Percentiles rank a stretch among this genome's conserved stretches.
These are phyloP conservation scores for Acleris cristana DNA, from an alignment of 2,888 invertebrate genomes.

Conservation along the genomic window DNA sequence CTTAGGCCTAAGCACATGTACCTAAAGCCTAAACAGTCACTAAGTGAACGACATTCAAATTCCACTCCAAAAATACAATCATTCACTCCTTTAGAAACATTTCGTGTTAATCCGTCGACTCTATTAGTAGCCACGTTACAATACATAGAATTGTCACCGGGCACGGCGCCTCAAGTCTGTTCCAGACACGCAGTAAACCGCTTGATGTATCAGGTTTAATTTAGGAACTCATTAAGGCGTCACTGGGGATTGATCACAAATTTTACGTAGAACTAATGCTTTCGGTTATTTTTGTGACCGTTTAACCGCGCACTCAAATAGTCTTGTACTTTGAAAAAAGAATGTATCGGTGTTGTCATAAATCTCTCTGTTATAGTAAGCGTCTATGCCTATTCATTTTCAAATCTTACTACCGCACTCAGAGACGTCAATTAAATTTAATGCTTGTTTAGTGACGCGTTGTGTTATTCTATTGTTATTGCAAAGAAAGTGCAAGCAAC, in stretches of 20 bases:
- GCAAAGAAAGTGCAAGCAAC: too few relatives aligned
- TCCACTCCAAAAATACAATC: not conserved
- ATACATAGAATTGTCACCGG: not conserved
- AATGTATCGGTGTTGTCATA: not conserved
- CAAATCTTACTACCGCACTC: too few relatives aligned
- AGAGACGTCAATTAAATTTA: too few relatives aligned
- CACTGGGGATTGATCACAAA: conserved; percentile 9
- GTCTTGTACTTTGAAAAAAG: not conserved
- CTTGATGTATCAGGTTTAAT: conserved; percentile 28
- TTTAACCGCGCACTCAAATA: conserved; percentile 19
- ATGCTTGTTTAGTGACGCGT: too few relatives aligned
- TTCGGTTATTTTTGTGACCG: conserved; percentile 18
- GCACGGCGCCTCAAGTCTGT: conserved; percentile 4
- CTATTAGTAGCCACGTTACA: not conserved
- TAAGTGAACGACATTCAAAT: conserved; percentile 1
- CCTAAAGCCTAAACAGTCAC: not conserved
- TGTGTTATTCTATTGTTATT: too few relatives aligned
- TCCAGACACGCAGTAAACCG: conserved; percentile 20
- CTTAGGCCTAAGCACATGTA: too few relatives aligned
- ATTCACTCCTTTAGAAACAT: not conserved
- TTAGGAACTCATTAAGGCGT: conserved; percentile 33
- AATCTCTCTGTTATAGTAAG: too few relatives aligned
- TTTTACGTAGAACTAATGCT: conserved; percentile 15
- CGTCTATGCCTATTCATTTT: too few relatives aligned
- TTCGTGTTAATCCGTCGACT: not conserved